phyloP scores from a whole-genome alignment of 2,888 invertebrate species.

The Eupeodes luniger region DNA sequence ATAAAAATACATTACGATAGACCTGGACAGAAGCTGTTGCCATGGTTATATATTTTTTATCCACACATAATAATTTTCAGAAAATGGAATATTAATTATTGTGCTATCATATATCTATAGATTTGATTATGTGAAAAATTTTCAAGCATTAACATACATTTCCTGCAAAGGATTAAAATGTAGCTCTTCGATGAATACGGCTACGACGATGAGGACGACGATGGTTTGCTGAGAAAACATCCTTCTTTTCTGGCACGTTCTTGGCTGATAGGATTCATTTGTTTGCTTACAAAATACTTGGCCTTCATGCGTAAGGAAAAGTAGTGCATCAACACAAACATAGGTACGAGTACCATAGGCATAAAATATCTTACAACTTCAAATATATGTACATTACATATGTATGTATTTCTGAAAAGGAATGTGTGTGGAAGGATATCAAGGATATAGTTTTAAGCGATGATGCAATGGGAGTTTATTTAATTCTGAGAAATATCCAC shows the following conservation, averaged over 20 bases:
- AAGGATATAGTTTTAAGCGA: no score
- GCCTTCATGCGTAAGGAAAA: neutral
- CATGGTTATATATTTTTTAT: neutral
- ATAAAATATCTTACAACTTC: no score
- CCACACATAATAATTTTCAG: neutral
- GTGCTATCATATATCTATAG: neutral
- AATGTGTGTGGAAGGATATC: no score
- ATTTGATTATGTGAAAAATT: neutral
- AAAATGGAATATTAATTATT: conserved; percentile 32
- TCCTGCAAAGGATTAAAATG: neutral
- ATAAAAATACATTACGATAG: neutral
- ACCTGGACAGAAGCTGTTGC: conserved; percentile 17
- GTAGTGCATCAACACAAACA: no score
- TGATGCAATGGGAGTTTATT: no score
- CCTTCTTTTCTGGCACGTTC: neutral
- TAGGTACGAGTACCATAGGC: no score
- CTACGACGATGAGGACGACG: no score
- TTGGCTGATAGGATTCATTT: conserved; percentile 3
- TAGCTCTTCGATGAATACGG: neutral
- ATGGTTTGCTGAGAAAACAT: neutral
- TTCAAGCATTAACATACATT: neutral
- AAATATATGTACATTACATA: no score
- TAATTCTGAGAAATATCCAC: no score
- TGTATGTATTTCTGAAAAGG: no score
- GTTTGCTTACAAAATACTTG: neutral